Base-by-base conservation (phyloP, 1,140 invertebrate genomes). In the Pseudobourletiella spinata region DNA sequence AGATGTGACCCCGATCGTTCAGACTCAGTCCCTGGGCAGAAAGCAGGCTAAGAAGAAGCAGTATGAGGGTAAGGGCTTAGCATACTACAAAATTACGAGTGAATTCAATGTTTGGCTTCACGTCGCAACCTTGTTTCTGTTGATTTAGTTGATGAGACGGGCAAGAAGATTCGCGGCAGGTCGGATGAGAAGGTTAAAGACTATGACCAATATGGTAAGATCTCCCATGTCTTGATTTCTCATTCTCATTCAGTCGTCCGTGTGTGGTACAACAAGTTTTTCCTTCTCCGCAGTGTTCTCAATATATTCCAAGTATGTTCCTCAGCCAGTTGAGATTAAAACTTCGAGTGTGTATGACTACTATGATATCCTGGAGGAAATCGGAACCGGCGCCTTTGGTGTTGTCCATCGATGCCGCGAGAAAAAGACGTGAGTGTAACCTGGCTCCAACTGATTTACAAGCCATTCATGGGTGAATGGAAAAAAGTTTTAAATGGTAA, bases 361-460 rank as follows among this genome's bases (percentile, higher is more conserved):
- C 72, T 99, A 99, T 74, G 96, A 99, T 72, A 98, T 99, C 64
- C 80, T 98, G 18, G 97, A 99, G 78, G 96, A 99, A 82, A 95
- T 99, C 71, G 96, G 97, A 71, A 95, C 91, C 66, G 97, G 97
- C 50, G 95, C 96, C 3, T 99, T 99, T 76, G 97, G 96, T 56
- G 95, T 98, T 25, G 96, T 99, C 0, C 96, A 99, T 74, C 82
- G 97, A 28, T 98, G 95, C 74, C 83, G 94, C 22, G 97, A 99
- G 77, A 85, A 92, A 65, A 83, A 90, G 26, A 97, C 94, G 52
- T 69, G 61, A 61, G 60, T 30, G 25, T 1, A n/a, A n/a, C n/a
- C n/a, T n/a, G n/a, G n/a, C n/a, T n/a, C 6, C n/a, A n/a, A n/a
- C n/a, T n/a, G n/a, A n/a, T n/a, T n/a, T n/a, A n/a, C n/a, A n/a